Conservation (phyloP, 2,888 invertebrate genomes). For the Cheilosia vulpina region DNA sequence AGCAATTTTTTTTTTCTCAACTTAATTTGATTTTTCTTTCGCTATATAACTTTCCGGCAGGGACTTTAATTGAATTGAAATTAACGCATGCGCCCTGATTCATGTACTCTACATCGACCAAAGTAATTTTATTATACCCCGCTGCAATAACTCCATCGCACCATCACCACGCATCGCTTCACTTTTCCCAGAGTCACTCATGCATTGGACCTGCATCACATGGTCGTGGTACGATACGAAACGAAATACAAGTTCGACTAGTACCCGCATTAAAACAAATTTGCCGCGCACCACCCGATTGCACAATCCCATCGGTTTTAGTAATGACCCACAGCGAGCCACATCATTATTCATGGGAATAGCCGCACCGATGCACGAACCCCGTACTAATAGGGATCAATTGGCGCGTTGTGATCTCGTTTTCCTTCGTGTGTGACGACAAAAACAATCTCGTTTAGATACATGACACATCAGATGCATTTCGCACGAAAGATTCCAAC, state of each 20-base stretch:
- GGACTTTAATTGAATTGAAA: conserved; percentile 10
- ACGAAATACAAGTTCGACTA: background rate
- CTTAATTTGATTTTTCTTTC: background rate
- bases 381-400: conserved; percentile 52
- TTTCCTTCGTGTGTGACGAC: conserved; percentile 14
- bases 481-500: conserved; percentile 13
- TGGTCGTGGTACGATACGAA: background rate
- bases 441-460: conserved; percentile 48
- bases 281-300: conserved; percentile 4
- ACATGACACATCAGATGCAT: conserved; percentile 51
- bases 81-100: background rate
- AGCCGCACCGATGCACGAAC: conserved; percentile 5
- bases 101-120: background rate
- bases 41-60: background rate
- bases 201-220: background rate
- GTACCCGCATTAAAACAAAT: conserved; percentile 13
- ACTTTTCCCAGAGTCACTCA: background rate
- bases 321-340: conserved; percentile 43
- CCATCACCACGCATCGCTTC: conserved; percentile 4
- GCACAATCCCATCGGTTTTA: conserved; percentile 29
- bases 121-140: conserved; percentile 15
- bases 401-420: conserved; percentile 45
- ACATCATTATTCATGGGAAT: conserved; percentile 46
- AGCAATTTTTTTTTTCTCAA: background rate
- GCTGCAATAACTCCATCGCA: background rate